Evolutionary conservation across 2,113 vertebrate genomes (phyloP).

Genomic region (Entelurus aequoreus): DNA sequence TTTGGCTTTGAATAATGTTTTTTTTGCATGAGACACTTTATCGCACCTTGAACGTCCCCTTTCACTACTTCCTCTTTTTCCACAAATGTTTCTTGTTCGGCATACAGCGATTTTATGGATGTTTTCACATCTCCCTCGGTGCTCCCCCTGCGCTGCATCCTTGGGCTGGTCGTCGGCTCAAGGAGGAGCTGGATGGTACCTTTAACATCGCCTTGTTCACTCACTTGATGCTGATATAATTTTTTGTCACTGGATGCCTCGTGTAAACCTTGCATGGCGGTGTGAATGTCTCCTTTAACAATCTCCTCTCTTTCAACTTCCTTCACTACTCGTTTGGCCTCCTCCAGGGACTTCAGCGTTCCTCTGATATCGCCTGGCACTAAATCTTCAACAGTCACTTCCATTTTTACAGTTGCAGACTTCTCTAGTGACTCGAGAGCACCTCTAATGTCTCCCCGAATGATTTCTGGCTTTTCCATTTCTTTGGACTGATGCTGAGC

Average conservation of each 20-base stretch:
- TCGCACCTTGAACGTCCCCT: constrained; percentile 70
- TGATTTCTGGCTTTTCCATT: constrained; percentile 73
- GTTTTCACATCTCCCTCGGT: constrained; percentile 66
- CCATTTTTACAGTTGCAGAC: constrained; percentile 67
- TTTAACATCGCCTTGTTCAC: constrained; percentile 67
- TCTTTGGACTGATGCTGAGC: constrained; percentile 73
- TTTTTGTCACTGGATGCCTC: constrained; percentile 71
- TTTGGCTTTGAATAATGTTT: constrained; percentile 72
- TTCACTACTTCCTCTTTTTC: constrained; percentile 71
- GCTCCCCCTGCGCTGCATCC: constrained; percentile 56
- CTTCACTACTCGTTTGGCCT: constrained; percentile 74
- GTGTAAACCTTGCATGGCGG: constrained; percentile 55
- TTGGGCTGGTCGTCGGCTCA: constrained; percentile 64
- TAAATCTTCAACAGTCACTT: constrained; percentile 77
- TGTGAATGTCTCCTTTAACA: constrained; percentile 68
- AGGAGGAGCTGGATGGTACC: constrained; percentile 69
- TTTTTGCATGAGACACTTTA: constrained; percentile 73
- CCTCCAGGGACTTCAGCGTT: constrained; percentile 78
- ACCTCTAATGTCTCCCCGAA: constrained; percentile 76
- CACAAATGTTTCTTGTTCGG: constrained; percentile 56
- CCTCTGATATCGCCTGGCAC: constrained; percentile 78
- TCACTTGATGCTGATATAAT: constrained; percentile 65
- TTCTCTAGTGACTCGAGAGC: constrained; percentile 82
- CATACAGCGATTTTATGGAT: constrained; percentile 67
- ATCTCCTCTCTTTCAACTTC: constrained; percentile 70